A percentile compares a stretch with the other conserved stretches of the same genome.
Conservation (phyloP, 1,140 invertebrate species). For the Diorhabda elongata region DNA sequence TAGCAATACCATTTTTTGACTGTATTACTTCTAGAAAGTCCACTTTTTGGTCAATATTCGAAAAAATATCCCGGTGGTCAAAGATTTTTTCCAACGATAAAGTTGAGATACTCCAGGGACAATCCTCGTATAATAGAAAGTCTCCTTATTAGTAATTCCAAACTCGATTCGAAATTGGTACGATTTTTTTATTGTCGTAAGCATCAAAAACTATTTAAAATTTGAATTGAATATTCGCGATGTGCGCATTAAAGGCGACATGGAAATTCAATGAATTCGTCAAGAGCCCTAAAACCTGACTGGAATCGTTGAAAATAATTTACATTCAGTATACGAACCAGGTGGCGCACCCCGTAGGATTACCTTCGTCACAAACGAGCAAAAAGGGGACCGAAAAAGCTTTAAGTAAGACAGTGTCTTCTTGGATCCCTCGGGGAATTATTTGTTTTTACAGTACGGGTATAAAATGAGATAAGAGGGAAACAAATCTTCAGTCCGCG, state of each 20-base stretch:
- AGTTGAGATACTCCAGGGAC: too few relatives aligned
- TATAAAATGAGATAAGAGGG: not conserved
- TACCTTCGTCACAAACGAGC: conserved; percentile 1
- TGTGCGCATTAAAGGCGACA: conserved; percentile 21
- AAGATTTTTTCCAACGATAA: too few relatives aligned
- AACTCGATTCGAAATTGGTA: not conserved
- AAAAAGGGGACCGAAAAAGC: not conserved
- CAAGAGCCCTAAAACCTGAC: conserved; percentile 27
- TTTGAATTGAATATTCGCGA: conserved; percentile 24
- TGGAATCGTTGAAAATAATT: conserved; percentile 21
- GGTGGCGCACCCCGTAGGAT: conserved; percentile 7
- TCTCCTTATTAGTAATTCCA: too few relatives aligned
- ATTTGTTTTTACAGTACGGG: not conserved
- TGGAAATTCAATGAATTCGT: conserved; percentile 26
- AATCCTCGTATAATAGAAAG: too few relatives aligned
- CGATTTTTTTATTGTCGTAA: not conserved
- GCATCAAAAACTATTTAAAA: conserved; percentile 20
- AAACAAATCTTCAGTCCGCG: too few relatives aligned
- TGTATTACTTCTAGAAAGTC: too few relatives aligned
- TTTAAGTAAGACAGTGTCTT: conserved; percentile 1
- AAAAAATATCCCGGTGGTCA: too few relatives aligned
- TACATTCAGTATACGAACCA: conserved; percentile 13
- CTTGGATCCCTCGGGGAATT: not conserved
- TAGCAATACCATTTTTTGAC: too few relatives aligned
- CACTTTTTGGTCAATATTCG: too few relatives aligned